Base-by-base conservation (phyloP, 2,888 invertebrate genomes). In the Lithophane socia region DNA sequence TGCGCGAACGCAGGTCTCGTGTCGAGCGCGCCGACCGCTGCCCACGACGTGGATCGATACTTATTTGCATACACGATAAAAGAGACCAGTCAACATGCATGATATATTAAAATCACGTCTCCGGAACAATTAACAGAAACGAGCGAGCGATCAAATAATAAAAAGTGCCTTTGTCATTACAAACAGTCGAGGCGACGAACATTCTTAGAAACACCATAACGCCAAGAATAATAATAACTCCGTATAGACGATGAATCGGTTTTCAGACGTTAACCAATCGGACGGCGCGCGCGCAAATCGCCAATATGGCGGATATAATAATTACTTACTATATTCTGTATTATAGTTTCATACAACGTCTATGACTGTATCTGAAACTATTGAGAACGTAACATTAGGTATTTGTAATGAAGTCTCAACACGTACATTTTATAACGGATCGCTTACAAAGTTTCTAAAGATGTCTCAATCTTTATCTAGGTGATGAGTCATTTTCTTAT, bases 21-120 rank as follows among this genome's bases (percentile, higher is more conserved):
- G 71, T 64, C 61, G 66, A 52, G 52, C 76, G 56, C 68, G 61
- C 75, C 61, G 73, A 42, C 78, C 78, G 79, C 84, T 77, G 77
- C 77, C 80, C 88, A 83, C 88, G 73, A 83, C 88, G 83, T 67
- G 89, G 91, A 92, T 92, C 92, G 89, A 88, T 86, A 88, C 91
- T 90, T 91, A 96, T 96, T 96, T 94, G 93, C 96, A 95, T 96
- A 94, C 90, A 84, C 92, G 91, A 95, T 95, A 93, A 96, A 95
- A 92, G 94, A 92, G 91, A 83, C 92, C 92, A 93, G 91, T 90
- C 94, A 93, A 95, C 94, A 93, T 92, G 94, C 95, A 94, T 95
- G 95, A 95, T 96, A 94, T 95, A 96, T 96, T 95, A 96, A 96
- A 96, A 96, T 94, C 96, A 96, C 96, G 96, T 96, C 94, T 92